Base-by-base conservation (phyloP, 2,797 vertebrate genomes). In the Chromis chromis region DNA sequence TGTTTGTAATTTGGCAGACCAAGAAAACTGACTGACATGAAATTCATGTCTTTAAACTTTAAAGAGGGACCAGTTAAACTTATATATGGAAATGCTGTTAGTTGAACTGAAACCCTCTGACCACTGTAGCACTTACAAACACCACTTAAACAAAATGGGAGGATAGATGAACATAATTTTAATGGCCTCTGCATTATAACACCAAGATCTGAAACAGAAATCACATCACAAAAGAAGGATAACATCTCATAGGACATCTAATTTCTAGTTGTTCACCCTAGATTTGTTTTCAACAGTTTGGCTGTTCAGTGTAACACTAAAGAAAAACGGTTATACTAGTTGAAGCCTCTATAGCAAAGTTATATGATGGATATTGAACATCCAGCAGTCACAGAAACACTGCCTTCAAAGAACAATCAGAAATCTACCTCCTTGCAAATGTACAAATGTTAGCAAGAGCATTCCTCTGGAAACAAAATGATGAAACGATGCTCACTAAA, bases 401-500 rank as follows among this genome's bases (percentile, higher is more conserved):
- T 54, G 78, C 65, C 63, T 68, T 74, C 4, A 52, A 27, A 46
- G 40, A 75, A n/a, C 3, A 28, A 33, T 21, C 16, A 0, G 40
- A 58, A 28, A 19, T 27, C 66, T 79, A 82, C 79, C 79, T 77
- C 70, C 33, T 13, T 40, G 5, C 40, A 73, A 44, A 40, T 31
- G 7, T 7, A 49, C 17, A 65, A 48, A 68, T 10, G 10, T 62
- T 21, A 65, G 6, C 9, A 2, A n/a, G 8, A 56, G 13, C 16
- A 42, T 16, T 39, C 25, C 9, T 36, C 33, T 11, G 40, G 17
- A n/a, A 52, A 57, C n/a, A 58, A 6, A 28, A 62, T 36, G 4
- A 27, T 62, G 10, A 65, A 52, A 53, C 22, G 9, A 44, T 50
- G 46, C n/a, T 56, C 2, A 66, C 21, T 54, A 10, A 55, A 65